phyloP scores from a whole-genome alignment of 1,140 invertebrate species.

The Anthonomus grandis region DNA sequence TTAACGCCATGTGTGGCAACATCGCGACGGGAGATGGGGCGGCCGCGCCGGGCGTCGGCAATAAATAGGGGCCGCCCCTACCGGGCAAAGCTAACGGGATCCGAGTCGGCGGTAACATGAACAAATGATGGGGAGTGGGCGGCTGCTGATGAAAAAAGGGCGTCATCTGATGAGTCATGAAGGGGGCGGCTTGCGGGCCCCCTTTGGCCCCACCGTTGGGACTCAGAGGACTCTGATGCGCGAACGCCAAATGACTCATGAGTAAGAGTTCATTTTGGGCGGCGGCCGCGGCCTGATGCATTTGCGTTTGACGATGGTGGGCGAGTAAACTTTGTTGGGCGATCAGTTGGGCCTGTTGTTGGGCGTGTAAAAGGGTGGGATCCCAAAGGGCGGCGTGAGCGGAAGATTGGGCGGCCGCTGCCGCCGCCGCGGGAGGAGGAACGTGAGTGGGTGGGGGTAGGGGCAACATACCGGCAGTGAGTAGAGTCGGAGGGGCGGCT shows the following conservation, averaged over 20 bases:
- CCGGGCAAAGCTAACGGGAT: slow-evolving; percentile 40
- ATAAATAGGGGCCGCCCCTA: slow-evolving; percentile 36
- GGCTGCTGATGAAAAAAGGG: slow-evolving; percentile 51
- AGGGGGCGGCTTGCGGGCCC: slow-evolving; percentile 1
- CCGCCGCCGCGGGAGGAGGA: slow-evolving; percentile 55
- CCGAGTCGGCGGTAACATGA: slow-evolving; percentile 46
- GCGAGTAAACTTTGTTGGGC: slow-evolving; percentile 48
- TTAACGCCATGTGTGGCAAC: slow-evolving; percentile 47
- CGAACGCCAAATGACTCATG: slow-evolving; percentile 44
- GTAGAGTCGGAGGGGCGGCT: slow-evolving; percentile 64
- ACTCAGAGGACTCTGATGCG: slow-evolving; percentile 44
- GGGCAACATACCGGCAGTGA: slow-evolving; percentile 72
- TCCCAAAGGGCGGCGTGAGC: slow-evolving; percentile 44
- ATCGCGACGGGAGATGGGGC: slow-evolving; percentile 43
- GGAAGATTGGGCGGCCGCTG: slow-evolving; percentile 42
- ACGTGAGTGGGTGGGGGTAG: slow-evolving; percentile 47
- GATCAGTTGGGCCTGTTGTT: slow-evolving; percentile 50
- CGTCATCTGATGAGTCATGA: slow-evolving; percentile 31
- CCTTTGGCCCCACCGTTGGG: slow-evolving; percentile 23
- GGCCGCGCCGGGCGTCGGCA: slow-evolving; percentile 44
- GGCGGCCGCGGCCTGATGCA: neutral
- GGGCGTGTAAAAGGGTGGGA: slow-evolving; percentile 39
- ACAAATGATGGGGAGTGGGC: no score
- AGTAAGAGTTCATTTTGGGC: slow-evolving; percentile 45
- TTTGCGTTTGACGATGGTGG: slow-evolving; percentile 43